Evolutionary conservation across 2,113 vertebrate species (phyloP), one percentile per base, ranked within the genome.

Genomic region (Silurus glanis): DNA sequence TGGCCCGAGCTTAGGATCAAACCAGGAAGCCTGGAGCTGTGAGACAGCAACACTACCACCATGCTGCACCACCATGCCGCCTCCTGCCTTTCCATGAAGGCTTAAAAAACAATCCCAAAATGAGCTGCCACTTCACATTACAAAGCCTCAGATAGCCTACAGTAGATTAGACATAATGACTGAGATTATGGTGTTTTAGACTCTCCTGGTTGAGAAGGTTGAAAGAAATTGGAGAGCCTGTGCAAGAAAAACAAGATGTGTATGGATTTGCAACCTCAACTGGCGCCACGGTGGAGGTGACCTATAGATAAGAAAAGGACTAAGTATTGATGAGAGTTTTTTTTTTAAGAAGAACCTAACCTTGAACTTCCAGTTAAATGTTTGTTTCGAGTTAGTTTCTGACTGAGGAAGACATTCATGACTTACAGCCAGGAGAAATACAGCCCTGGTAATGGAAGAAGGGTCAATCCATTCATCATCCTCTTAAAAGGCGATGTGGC

Each of bases 91-190:
- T 45, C 55, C 78, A 59, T 59, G 17, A 80, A 37, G 56, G 56
- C 25, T 80, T 23, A 59, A 79, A 80, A 75, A 93, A 94, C 91
- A 90, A 93, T 89, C 89, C 92, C 79, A 74, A 89, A 94, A 92
- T 91, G 53, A 88, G 89, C 92, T 93, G 94, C 93, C 94, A 82
- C 71, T 71, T 94, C 85, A 53, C 84, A 93, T 94, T 93, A 94
- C 89, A 87, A 55, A 13, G 25, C 87, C 82, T 62, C 0, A 3
- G 21, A 88, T 91, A 92, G 92, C 92, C 90, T 90, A 90, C 81
- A 49, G 55, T 83, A 90, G 83, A 82, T 85, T 81, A 86, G 85
- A 84, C 85, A 91, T 82, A 69, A 80, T 71, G 76, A 86, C 76
- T 71, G 37, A 71, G 64, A 59, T 66, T 56, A 87, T 85, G 86